Percentiles rank a stretch among this genome's conserved stretches.
These are phyloP conservation scores for Thereuonema tuberculata DNA, from an alignment of 1,140 invertebrate species.

Conservation along the genomic window DNA sequence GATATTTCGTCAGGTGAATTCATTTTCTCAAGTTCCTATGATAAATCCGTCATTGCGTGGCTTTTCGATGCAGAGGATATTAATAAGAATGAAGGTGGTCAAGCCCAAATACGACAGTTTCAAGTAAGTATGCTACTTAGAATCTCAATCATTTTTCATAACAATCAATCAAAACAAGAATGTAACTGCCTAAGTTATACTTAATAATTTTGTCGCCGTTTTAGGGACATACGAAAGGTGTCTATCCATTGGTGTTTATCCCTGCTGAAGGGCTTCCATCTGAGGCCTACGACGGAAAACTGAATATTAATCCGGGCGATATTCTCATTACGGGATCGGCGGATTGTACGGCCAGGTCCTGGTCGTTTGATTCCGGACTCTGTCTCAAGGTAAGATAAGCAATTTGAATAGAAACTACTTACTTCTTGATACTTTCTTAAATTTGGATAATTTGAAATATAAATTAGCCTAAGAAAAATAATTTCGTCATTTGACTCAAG, in stretches of 20 bases:
- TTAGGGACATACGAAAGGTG: conserved; percentile 39
- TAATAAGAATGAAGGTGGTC: neutral
- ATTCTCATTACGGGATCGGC: conserved; percentile 38
- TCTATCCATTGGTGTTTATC: conserved; percentile 40
- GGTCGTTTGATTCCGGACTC: conserved; percentile 37
- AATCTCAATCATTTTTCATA: neutral
- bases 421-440: neutral
- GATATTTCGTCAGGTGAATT: conserved; percentile 40
- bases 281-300: conserved; percentile 23
- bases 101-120: conserved; percentile 20
- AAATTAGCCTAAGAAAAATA: neutral
- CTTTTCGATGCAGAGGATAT: conserved; percentile 30
- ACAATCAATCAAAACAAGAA: neutral
- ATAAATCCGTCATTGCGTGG: conserved; percentile 40
- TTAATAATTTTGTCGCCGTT: too few relatives aligned
- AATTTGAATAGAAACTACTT: neutral
- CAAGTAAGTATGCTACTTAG: too few relatives aligned
- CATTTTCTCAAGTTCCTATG: conserved; percentile 40
- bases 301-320: conserved; percentile 24
- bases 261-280: conserved; percentile 28
- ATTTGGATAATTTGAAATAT: too few relatives aligned
- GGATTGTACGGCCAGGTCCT: conserved; percentile 36
- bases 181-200: too few relatives aligned
- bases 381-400: conserved; percentile 27
- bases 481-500: neutral